Evolutionary conservation across 2,888 invertebrate genomes (phyloP), one percentile per base, ranked within the genome.

Genomic region (Pecten maximus): DNA sequence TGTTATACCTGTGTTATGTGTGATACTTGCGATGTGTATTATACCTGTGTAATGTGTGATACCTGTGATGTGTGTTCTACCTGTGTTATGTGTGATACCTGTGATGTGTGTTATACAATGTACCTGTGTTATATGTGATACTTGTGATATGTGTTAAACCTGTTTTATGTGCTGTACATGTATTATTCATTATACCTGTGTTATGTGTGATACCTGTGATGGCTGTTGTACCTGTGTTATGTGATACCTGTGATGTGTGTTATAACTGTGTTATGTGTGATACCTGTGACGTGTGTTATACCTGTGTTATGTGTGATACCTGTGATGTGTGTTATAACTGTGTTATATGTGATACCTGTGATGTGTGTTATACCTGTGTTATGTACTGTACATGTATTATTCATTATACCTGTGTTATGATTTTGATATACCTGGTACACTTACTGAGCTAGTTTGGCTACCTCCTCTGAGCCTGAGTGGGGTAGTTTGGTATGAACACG

Each of bases 381-480:
- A n/a, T n/a, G n/a, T n/a, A n/a, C n/a, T n/a, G n/a, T n/a, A n/a
- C n/a, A n/a, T n/a, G n/a, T n/a, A n/a, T n/a, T n/a, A n/a, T n/a
- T n/a, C n/a, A n/a, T n/a, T n/a, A n/a, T n/a, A n/a, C n/a, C n/a
- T n/a, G n/a, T n/a, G n/a, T n/a, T n/a, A n/a, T n/a, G n/a, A n/a
- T n/a, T n/a, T n/a, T n/a, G n/a, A n/a, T n/a, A 23, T 54, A 19
- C n/a, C 1, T 54, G 54, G 23, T 54, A 54, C 74, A 96, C 97
- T 96, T 97, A 98, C 98, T 98, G 98, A 97, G 98, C 98, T 93
- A 98, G 97, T 96, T 98, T 98, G 94, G 97, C 97, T 93, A 98
- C 98, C 97, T 98, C 98, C 96, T 98, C 98, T n/a, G 98, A 98
- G 87, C 99, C 99, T 23, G 99, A 99, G 90, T 98, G 98, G 91